phyloP scores from a whole-genome alignment of 2,797 vertebrate species.

The Hypotaenidia okinawae region DNA sequence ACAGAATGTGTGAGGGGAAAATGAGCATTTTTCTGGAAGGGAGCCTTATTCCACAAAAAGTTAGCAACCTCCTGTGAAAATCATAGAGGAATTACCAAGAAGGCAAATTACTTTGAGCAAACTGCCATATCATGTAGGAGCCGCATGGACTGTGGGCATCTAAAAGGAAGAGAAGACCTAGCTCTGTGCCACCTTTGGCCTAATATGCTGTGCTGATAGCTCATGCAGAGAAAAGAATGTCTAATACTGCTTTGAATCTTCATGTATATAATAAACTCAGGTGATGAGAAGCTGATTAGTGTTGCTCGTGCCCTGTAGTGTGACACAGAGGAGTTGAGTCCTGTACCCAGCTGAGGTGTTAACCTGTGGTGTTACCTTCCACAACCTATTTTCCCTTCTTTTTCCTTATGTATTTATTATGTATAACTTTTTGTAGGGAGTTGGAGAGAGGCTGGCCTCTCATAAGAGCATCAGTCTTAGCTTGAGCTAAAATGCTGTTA shows the following conservation, averaged over 20 bases:
- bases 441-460: neutral
- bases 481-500: neutral
- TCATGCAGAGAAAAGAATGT: neutral
- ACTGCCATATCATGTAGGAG: neutral
- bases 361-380: neutral
- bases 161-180: neutral
- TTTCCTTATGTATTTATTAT: neutral
- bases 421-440: neutral
- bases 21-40: neutral
- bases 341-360: neutral
- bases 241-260: neutral
- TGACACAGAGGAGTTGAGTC: neutral
- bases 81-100: neutral
- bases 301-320: neutral
- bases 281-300: neutral
- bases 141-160: neutral
- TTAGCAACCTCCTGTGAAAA: conserved; percentile 29
- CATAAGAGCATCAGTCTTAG: neutral
- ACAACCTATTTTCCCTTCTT: neutral
- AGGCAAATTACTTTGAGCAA: neutral
- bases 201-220: neutral
- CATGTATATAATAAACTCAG: neutral
- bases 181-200: neutral
- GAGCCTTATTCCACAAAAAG: neutral
- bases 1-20: neutral